These are phyloP conservation scores for Irena cyanogastra DNA, from an alignment of 2,113 vertebrate species.

Conservation along the genomic window DNA sequence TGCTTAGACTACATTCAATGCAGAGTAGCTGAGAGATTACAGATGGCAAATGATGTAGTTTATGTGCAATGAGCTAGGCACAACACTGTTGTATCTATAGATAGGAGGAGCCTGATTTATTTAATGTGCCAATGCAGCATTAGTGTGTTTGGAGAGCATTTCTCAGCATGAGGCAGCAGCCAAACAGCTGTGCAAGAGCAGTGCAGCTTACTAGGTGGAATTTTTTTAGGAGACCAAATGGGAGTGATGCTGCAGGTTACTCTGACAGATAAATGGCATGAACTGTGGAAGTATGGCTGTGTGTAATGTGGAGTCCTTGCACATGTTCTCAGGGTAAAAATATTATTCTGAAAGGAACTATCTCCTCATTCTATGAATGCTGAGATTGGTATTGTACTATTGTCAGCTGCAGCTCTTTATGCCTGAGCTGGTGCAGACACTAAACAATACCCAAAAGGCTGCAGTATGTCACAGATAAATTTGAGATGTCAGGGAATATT, in stretches of 20 bases:
- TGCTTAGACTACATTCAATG: neutral
- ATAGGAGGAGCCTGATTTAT: neutral
- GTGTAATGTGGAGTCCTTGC: neutral
- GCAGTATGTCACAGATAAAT: neutral
- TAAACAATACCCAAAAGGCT: neutral
- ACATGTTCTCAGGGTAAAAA: neutral
- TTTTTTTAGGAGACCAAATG: neutral
- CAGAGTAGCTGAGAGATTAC: neutral
- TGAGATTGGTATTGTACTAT: neutral
- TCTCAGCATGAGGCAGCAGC: conserved; percentile 1
- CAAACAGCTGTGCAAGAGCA: neutral
- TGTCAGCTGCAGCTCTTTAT: neutral
- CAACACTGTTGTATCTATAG: neutral
- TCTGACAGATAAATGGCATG: neutral
- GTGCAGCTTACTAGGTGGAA: neutral
- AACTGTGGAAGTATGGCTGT: neutral
- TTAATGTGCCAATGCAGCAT: neutral
- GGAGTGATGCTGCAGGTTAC: neutral
- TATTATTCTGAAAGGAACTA: neutral
- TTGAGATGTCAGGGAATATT: neutral
- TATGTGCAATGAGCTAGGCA: neutral
- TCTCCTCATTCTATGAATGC: neutral
- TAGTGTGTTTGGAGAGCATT: neutral
- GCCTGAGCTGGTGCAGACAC: neutral
- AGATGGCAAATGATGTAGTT: neutral